Evolutionary conservation across 2,113 vertebrate genomes (phyloP).

Genomic region (Gallinago jamesoni): DNA sequence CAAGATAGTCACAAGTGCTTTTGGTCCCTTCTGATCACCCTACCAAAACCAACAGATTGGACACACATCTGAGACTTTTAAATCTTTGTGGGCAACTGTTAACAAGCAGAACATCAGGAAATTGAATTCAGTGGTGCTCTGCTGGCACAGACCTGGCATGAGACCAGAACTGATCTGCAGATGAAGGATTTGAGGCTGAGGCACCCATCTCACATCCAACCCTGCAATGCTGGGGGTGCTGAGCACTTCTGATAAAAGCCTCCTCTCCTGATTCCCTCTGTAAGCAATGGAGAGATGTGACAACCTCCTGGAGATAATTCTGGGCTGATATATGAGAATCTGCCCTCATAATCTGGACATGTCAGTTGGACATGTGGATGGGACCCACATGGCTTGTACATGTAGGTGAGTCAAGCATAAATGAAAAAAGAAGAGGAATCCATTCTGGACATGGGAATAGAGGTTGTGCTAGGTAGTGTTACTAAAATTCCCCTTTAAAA

Average conservation of each 20-base stretch:
- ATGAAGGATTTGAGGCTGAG: background rate
- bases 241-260: background rate
- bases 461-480: background rate
- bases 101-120: conserved; percentile 37
- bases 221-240: background rate
- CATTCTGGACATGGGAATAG: background rate
- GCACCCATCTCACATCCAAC: background rate
- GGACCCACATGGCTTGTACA: background rate
- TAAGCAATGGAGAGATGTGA: background rate
- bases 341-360: too few relatives aligned
- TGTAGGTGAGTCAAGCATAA: background rate
- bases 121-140: background rate
- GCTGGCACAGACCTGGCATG: background rate
- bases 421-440: background rate
- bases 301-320: background rate
- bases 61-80: conserved; percentile 35
- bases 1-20: conserved; percentile 47
- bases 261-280: background rate
- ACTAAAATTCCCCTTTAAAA: background rate
- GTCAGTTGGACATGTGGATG: background rate
- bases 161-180: background rate
- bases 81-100: conserved; percentile 31
- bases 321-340: accelerated
- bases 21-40: conserved; percentile 51
- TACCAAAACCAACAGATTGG: conserved; percentile 36